These are phyloP conservation scores for Manis javanica DNA, from an alignment of 2,797 vertebrate species.

Conservation along the genomic window DNA sequence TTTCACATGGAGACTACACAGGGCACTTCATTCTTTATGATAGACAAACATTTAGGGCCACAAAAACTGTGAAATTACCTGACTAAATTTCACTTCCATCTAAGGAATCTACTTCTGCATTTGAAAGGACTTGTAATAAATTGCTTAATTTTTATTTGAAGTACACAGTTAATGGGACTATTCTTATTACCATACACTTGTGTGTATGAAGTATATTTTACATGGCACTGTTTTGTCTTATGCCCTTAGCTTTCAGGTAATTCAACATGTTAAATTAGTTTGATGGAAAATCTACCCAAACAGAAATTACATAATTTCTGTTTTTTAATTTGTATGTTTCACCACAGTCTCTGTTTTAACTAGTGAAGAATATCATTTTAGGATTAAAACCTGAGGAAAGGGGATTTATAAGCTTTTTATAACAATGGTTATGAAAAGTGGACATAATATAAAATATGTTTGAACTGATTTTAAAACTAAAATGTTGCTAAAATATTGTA, in stretches of 20 bases:
- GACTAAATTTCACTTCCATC: background rate
- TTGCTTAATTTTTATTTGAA: background rate
- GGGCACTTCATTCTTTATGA: background rate
- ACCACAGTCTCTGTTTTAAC: conserved; percentile 37
- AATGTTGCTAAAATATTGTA: conserved; percentile 25
- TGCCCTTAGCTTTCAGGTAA: background rate
- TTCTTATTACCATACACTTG: background rate
- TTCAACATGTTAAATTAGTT: conserved; percentile 48
- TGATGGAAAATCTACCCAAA: conserved; percentile 50
- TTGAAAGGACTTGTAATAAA: background rate
- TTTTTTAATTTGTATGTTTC: conserved; percentile 42
- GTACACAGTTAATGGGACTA: background rate
- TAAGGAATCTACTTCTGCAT: background rate
- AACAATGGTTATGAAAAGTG: conserved; percentile 1
- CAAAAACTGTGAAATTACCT: background rate
- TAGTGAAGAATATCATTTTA: conserved; percentile 68
- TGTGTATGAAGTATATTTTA: background rate
- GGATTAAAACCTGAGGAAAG: conserved; percentile 46
- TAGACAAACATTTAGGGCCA: background rate
- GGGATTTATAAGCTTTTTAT: conserved; percentile 51
- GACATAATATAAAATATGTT: conserved; percentile 30
- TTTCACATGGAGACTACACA: background rate
- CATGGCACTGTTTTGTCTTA: conserved; percentile 15
- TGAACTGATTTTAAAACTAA: conserved; percentile 26
- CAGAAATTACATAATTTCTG: conserved; percentile 11